Base-by-base conservation (phyloP, 2,888 invertebrate species). In the Caenorhabditis sinica region DNA sequence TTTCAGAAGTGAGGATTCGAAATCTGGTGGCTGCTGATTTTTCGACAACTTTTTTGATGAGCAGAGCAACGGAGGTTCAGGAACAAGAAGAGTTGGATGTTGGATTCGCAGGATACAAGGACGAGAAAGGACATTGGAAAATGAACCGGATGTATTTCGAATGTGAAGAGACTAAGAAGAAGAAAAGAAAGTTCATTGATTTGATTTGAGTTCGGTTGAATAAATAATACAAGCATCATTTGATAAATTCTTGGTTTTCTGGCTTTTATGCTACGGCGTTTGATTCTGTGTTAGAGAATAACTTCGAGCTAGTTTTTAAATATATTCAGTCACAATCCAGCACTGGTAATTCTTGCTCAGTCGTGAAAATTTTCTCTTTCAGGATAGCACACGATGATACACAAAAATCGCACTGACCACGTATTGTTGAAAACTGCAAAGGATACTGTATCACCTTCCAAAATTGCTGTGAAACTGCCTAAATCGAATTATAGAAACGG, bases 71-170 rank as follows among this genome's bases (percentile, higher is more conserved):
- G 6, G 75, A 66, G 28, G 33, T 66, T 17, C 75, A 75, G 33
- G 75, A 66, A 8, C 75, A 66, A 53, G 75, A 75, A 20, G 66
- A 75, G n/a, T 4, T 66, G 43, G 66, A 56, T 30, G 66, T 75
- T 9, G 65, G 56, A 23, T 75, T 75, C 58, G 56, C 45, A 1
- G 75, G 75, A 40, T 66, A 30, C 33, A 45, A 49, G n/a, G 61
- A 45, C 9, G 60, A 73, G 33, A 33, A 49, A 4, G 33, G 49
- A n/a, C 17, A 33, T n/a, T 61, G 60, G 60, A 45, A 13, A 53
- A 63, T 74, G 63, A 53, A 36, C 11, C 51, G 56, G 17, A 53
- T 74, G 74, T 43, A 53, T 28, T 74, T 74, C 28, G 63, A 65
- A 13, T 74, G 74, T 53, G 63, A 53, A 8, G 63, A 74, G 3